These are phyloP conservation scores for Thumatha senex DNA, from an alignment of 2,888 invertebrate genomes.

Conservation along the genomic window DNA sequence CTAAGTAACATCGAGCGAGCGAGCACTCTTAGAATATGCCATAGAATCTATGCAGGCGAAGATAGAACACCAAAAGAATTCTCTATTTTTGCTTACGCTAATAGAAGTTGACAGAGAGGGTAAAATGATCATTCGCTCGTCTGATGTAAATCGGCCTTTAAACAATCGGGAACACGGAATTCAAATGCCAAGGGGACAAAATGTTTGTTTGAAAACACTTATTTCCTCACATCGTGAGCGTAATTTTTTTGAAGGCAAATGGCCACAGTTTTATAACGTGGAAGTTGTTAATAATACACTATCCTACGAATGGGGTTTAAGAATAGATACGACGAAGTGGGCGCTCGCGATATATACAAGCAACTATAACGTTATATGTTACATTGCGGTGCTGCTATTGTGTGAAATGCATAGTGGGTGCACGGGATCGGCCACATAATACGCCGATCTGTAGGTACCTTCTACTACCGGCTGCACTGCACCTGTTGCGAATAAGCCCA, in stretches of 20 bases:
- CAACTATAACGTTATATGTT: no score
- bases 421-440: neutral
- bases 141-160: no score
- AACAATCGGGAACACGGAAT: no score
- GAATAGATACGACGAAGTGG: slow-evolving; percentile 30
- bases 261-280: slow-evolving; percentile 28
- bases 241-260: slow-evolving; percentile 27
- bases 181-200: no score
- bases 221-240: slow-evolving; percentile 16
- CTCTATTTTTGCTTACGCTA: no score
- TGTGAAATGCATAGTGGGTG: neutral
- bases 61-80: no score
- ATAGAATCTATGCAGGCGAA: no score
- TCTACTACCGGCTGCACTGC: no score
- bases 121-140: no score
- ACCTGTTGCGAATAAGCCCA: slow-evolving; percentile 8
- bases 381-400: neutral
- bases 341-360: slow-evolving; percentile 13
- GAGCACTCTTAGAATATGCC: no score
- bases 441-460: neutral
- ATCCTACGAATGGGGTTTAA: slow-evolving; percentile 14
- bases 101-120: no score
- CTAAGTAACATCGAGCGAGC: no score
- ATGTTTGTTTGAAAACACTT: slow-evolving; percentile 14
- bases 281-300: slow-evolving; percentile 23